Evolutionary conservation across 2,797 vertebrate genomes (phyloP).

Genomic region (Melanotaenia trifasciata): DNA sequence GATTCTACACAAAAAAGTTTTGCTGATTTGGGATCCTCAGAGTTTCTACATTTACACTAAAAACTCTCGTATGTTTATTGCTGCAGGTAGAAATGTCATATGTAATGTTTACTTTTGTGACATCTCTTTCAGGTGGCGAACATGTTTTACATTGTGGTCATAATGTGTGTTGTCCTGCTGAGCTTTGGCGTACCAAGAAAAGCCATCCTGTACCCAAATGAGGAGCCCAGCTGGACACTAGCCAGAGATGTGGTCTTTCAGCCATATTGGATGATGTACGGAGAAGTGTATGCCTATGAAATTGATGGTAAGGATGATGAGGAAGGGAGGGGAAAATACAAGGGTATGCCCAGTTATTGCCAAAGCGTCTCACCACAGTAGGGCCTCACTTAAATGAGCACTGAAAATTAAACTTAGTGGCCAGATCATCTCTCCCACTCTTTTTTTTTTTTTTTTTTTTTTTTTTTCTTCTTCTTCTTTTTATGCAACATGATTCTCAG

Average conservation of each 20-base stretch:
- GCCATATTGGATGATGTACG: slow-evolving; percentile 99
- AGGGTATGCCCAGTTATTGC: slow-evolving; percentile 56
- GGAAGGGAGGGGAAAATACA: slow-evolving; percentile 53
- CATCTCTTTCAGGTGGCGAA: slow-evolving; percentile 91
- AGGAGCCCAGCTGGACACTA: slow-evolving; percentile 92
- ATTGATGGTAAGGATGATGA: slow-evolving; percentile 91
- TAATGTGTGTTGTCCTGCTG: slow-evolving; percentile 95
- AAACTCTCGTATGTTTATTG: not conserved
- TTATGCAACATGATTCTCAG: not conserved
- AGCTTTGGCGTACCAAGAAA: slow-evolving; percentile 97
- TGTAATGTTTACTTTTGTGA: not conserved
- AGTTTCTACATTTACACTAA: not conserved
- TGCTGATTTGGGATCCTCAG: slow-evolving; percentile 23
- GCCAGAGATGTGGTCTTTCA: slow-evolving; percentile 97
- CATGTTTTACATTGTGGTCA: slow-evolving; percentile 99
- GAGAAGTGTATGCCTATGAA: slow-evolving; percentile 99
- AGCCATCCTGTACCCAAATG: slow-evolving; percentile 93
- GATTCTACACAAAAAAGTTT: not conserved
- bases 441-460: slow-evolving; percentile 8
- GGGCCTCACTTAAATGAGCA: slow-evolving; percentile 55
- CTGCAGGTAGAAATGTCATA: not conserved
- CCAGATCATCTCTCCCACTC: slow-evolving; percentile 37
- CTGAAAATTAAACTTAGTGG: slow-evolving; percentile 58
- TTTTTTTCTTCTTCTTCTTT: too few species aligned
- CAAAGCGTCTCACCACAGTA: slow-evolving; percentile 42